Evolutionary conservation across 2,113 vertebrate genomes (phyloP).

Genomic region (Callipepla squamata): DNA sequence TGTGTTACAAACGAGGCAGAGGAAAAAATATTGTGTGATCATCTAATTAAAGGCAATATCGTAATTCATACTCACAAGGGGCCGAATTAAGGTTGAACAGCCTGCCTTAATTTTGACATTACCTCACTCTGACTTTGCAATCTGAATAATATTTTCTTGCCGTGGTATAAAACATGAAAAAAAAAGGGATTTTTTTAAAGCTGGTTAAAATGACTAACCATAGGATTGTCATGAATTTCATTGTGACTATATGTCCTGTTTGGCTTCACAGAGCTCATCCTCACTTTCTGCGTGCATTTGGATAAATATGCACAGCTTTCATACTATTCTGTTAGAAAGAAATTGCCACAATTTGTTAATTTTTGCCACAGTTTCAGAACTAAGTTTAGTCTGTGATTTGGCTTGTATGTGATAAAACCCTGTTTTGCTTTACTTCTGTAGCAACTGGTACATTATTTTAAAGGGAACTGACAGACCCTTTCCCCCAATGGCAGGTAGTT

Average conservation of each 20-base stretch:
- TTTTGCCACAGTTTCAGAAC: neutral
- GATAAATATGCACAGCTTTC: neutral
- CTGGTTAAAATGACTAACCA: neutral
- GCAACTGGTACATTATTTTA: neutral
- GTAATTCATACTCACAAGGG: constrained; percentile 35
- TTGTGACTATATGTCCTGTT: neutral
- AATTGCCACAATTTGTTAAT: neutral
- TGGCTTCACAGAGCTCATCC: neutral
- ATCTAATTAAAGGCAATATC: constrained; percentile 49
- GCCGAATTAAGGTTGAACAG: constrained; percentile 34
- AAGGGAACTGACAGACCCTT: neutral
- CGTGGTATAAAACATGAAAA: neutral
- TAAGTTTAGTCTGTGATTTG: neutral
- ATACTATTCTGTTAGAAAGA: neutral
- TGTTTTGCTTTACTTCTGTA: neutral
- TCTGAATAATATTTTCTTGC: neutral
- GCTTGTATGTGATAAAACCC: neutral
- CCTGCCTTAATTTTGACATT: constrained; percentile 10
- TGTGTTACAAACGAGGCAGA: neutral
- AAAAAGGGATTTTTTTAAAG: neutral
- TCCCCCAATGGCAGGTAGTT: neutral
- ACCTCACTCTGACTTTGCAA: constrained; percentile 17
- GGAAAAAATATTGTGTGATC: constrained; percentile 39
- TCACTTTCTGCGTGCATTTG: neutral
- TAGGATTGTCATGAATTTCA: neutral